Percentiles rank a stretch among this genome's conserved stretches.
Conservation (phyloP, 2,797 vertebrate species). For the Tympanoctomys barrerae region DNA sequence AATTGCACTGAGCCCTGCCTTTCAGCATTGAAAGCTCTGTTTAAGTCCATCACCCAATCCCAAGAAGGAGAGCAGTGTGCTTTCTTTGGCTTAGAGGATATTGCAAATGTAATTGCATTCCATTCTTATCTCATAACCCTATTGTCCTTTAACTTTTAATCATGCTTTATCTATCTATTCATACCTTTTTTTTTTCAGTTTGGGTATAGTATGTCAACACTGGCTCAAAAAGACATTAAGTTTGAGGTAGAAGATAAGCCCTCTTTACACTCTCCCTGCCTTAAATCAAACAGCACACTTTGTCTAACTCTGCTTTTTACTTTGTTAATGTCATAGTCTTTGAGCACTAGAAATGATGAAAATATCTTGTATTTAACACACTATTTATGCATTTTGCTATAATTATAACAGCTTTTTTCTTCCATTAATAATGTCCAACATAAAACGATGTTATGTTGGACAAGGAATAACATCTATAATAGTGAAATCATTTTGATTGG, state of each 20-base stretch:
- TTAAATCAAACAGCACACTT: neutral
- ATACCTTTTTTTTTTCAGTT: neutral
- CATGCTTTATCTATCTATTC: neutral
- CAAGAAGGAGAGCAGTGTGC: neutral
- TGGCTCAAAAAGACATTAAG: neutral
- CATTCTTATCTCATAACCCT: conserved; percentile 16
- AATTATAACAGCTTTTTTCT: neutral
- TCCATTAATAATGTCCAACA: neutral
- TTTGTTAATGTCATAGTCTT: neutral
- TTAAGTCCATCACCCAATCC: conserved; percentile 39
- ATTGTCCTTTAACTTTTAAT: conserved; percentile 63
- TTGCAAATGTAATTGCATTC: conserved; percentile 56
- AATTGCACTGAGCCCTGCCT: conserved; percentile 8
- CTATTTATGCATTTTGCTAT: neutral
- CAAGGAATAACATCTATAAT: neutral
- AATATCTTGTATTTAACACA: neutral
- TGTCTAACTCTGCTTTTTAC: neutral
- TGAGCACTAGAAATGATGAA: neutral
- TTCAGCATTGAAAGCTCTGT: conserved; percentile 31
- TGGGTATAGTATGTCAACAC: conserved; percentile 7
- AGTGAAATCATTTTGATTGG: neutral
- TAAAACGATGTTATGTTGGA: neutral
- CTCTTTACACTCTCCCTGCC: neutral
- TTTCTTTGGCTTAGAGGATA: conserved; percentile 49
- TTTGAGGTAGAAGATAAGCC: neutral